phyloP scores from a whole-genome alignment of 2,797 vertebrate genomes.

The Tauraco hartlaubi region DNA sequence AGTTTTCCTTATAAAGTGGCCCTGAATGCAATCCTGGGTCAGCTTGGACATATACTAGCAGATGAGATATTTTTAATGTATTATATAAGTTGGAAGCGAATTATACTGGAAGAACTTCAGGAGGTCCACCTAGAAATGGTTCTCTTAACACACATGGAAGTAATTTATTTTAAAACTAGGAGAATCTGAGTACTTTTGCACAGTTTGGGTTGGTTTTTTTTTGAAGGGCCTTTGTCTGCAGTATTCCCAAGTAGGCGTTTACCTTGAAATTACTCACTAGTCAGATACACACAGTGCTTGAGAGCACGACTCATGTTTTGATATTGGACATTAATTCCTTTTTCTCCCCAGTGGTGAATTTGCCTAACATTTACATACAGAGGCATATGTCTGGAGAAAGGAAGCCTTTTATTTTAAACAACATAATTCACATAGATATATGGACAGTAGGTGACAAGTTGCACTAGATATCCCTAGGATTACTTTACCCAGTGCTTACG shows the following conservation, averaged over 20 bases:
- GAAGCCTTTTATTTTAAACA: neutral
- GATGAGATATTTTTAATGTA: conserved; percentile 42
- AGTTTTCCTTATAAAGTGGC: conserved; percentile 42
- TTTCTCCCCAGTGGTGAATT: neutral
- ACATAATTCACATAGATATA: neutral
- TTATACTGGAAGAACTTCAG: conserved; percentile 39
- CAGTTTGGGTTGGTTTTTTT: neutral
- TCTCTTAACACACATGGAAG: conserved; percentile 44
- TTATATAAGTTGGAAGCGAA: conserved; percentile 39
- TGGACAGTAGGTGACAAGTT: neutral
- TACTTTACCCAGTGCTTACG: neutral
- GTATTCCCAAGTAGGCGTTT: conserved; percentile 21
- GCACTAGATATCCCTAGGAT: neutral
- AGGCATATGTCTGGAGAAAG: neutral
- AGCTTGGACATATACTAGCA: conserved; percentile 3
- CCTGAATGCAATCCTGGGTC: conserved; percentile 32
- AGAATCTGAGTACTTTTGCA: neutral
- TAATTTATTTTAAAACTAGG: conserved; percentile 35
- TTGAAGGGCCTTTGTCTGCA: neutral
- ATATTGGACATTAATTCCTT: neutral
- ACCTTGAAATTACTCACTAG: neutral
- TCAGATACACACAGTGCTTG: neutral
- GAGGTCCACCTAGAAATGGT: conserved; percentile 39
- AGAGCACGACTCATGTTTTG: neutral
- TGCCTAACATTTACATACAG: neutral